A percentile compares a stretch with the other conserved stretches of the same genome.
Evolutionary conservation across 2,888 invertebrate species (phyloP).

Genomic region (Drosophila glabriapex): DNA sequence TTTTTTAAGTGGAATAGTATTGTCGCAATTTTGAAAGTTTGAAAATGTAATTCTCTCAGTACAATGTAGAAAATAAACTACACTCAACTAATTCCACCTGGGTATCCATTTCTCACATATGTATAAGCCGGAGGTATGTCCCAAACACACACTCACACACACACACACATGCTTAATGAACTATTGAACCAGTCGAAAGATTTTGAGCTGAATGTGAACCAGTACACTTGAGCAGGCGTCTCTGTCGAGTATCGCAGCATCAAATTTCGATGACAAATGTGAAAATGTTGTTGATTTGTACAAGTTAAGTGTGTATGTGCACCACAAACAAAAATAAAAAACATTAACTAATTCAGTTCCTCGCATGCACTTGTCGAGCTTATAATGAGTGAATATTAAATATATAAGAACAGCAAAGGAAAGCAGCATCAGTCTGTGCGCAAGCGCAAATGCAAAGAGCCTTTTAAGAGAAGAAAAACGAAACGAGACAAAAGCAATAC

Average conservation of each 20-base stretch:
- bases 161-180: slow-evolving; percentile 20
- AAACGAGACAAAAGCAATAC: slow-evolving; percentile 12
- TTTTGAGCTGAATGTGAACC: slow-evolving; percentile 40
- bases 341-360: slow-evolving; percentile 23
- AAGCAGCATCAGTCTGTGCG: slow-evolving; percentile 47
- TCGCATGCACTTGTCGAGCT: slow-evolving; percentile 38
- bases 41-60: neutral
- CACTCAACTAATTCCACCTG: slow-evolving; percentile 11
- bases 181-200: slow-evolving; percentile 39
- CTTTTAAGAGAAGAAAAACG: slow-evolving; percentile 39
- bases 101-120: neutral
- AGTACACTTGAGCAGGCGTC: slow-evolving; percentile 60
- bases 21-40: neutral
- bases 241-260: slow-evolving; percentile 51
- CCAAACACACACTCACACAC: slow-evolving; percentile 9
- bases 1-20: neutral
- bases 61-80: neutral
- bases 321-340: slow-evolving; percentile 37
- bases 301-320: slow-evolving; percentile 58
- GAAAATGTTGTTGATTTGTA: slow-evolving; percentile 70
- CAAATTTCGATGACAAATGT: slow-evolving; percentile 40
- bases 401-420: slow-evolving; percentile 17
- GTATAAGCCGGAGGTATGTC: neutral
- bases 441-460: slow-evolving; percentile 52
- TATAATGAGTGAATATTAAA: slow-evolving; percentile 32